Percentiles rank a stretch among this genome's conserved stretches.
These are phyloP conservation scores for Capricornis sumatraensis DNA, from an alignment of 2,113 vertebrate genomes.

Conservation along the genomic window DNA sequence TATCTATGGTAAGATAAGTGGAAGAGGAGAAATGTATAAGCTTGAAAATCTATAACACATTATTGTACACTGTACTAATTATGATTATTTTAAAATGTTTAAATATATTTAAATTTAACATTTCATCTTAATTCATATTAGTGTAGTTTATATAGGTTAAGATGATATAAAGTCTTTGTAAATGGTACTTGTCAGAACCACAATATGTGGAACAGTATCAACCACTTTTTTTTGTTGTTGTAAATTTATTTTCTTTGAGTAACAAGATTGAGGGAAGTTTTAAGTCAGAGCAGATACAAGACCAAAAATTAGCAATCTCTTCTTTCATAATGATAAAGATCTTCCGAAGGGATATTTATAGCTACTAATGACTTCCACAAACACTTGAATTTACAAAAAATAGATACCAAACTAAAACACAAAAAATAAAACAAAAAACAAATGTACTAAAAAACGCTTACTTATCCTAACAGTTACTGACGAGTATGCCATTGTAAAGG, in stretches of 20 bases:
- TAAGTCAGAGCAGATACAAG: neutral
- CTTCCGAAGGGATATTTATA: neutral
- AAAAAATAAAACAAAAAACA: neutral
- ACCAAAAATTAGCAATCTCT: neutral
- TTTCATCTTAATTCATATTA: slow-evolving; percentile 22
- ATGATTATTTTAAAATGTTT: slow-evolving; percentile 17
- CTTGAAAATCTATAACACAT: neutral
- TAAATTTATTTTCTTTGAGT: slow-evolving; percentile 26
- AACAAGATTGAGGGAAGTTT: slow-evolving; percentile 5
- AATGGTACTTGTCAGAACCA: neutral
- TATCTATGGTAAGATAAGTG: neutral
- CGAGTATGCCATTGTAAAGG: neutral
- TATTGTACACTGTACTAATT: neutral
- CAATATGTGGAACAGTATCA: neutral
- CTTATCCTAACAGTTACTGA: neutral
- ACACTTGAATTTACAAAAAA: slow-evolving; percentile 31
- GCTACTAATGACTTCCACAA: neutral
- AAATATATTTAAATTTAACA: slow-evolving; percentile 15
- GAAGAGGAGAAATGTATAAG: neutral
- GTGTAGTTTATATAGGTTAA: neutral
- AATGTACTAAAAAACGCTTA: neutral
- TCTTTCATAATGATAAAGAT: neutral
- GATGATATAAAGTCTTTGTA: slow-evolving; percentile 30
- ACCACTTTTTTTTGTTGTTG: neutral
- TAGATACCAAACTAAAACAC: neutral